Base-by-base conservation (phyloP, 2,888 invertebrate species). In the Lydus trimaculatus region DNA sequence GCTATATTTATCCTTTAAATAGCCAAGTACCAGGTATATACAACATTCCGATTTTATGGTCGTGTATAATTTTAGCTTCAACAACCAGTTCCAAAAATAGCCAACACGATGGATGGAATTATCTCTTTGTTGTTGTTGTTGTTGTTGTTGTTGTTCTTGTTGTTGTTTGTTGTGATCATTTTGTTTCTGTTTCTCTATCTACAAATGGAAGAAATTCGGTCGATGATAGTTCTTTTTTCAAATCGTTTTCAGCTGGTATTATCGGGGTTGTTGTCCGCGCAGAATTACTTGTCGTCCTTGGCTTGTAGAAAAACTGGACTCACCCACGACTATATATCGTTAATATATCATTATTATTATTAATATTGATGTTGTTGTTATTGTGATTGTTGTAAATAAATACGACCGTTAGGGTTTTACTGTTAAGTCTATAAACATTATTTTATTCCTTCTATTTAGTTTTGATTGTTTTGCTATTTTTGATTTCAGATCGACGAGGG, bases 401-500 rank as follows among this genome's bases (percentile, higher is more conserved):
- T 48, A 43, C n/a, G 20, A 48, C 20, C 17, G 17, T 43, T 43
- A 17, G 1, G 5, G 1, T 36, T 67, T 67, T 67, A 67, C 67
- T 63, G 63, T 67, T 67, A 67, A 25, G 5, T 58, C 20, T 17
- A n/a, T 17, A 43, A 43, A 17, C 39, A n/a, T 17, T 20, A 59
- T 8, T 13, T 58, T 15, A 11, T 31, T 31, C 13, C 23, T 58
- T 31, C 11, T 23, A 15, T 31, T 58, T 64, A n/a, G 52, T 65
- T 28, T 61, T 43, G 17, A 28, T 43, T 17, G n/a, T n/a, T n/a
- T n/a, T n/a, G n/a, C n/a, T 39, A 9, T 25, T 71, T 73, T 76
- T 80, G 79, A 76, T 81, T 86, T 73, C 74, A 89, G 90, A 89
- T 88, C 78, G 87, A 87, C 84, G 85, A 87, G 83, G 86, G 87